Evolutionary conservation across 2,113 vertebrate species (phyloP).

Genomic region (Colaptes auratus): DNA sequence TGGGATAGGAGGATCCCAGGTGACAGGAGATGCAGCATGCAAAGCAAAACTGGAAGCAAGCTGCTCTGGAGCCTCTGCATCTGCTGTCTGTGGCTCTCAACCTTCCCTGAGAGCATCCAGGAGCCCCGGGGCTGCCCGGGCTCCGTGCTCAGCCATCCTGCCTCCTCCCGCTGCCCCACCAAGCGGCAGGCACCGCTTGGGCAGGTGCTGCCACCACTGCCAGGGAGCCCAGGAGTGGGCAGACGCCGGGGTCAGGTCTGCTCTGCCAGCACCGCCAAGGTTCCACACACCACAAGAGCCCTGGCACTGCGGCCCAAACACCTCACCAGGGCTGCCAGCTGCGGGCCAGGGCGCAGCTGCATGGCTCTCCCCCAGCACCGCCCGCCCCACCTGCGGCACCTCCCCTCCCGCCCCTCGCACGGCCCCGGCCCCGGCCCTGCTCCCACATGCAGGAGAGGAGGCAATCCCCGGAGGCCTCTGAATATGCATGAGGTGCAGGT

Average conservation of each 20-base stretch:
- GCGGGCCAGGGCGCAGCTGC: fast-evolving
- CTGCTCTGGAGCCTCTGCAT: background rate
- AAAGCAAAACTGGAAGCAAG: background rate
- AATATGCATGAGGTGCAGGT: slow-evolving; percentile 65
- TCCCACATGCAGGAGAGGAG: background rate
- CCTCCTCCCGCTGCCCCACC: background rate
- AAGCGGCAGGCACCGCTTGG: background rate
- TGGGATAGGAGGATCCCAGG: background rate
- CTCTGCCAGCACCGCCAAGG: background rate
- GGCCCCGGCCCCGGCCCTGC: background rate
- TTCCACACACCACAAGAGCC: fast-evolving
- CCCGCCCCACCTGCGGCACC: background rate
- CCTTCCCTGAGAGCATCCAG: background rate
- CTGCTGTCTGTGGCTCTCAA: background rate
- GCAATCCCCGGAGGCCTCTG: background rate
- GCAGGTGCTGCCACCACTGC: background rate
- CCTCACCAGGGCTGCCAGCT: background rate
- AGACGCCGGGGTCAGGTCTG: fast-evolving
- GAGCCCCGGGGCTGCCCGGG: background rate
- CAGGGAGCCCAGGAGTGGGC: background rate
- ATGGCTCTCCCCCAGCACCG: background rate
- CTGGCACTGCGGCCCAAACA: background rate
- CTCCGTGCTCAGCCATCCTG: background rate
- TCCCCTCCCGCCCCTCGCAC: fast-evolving
- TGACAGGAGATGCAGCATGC: background rate